phyloP scores from a whole-genome alignment of 2,797 vertebrate genomes.

The Chaetodon trifasciatus region DNA sequence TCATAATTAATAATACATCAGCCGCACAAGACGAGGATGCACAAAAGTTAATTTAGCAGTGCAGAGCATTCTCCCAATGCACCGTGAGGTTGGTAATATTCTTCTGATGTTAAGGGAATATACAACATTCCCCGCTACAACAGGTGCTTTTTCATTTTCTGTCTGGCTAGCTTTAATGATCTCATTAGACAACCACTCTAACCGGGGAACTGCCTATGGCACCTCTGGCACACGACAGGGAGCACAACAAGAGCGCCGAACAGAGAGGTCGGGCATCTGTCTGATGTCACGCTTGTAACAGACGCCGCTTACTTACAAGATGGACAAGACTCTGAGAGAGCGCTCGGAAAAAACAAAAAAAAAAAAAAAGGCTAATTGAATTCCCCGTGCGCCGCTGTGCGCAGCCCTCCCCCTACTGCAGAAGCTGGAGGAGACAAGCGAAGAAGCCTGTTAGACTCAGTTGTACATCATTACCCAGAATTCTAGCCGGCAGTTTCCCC shows the following conservation, averaged over 20 bases:
- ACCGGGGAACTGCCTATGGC: slow-evolving; percentile 60
- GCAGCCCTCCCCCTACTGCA: slow-evolving; percentile 28
- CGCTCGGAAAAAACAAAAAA: not conserved
- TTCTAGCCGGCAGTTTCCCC: slow-evolving; percentile 69
- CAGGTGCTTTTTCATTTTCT: slow-evolving; percentile 84
- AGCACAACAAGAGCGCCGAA: slow-evolving; percentile 43
- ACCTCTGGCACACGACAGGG: slow-evolving; percentile 55
- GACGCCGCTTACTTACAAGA: slow-evolving; percentile 64
- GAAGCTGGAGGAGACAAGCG: slow-evolving; percentile 54
- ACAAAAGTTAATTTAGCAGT: slow-evolving; percentile 72
- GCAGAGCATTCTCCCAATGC: slow-evolving; percentile 49
- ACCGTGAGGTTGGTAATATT: slow-evolving; percentile 52
- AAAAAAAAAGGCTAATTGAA: slow-evolving; percentile 71
- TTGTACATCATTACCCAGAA: slow-evolving; percentile 80
- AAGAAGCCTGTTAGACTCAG: slow-evolving; percentile 59
- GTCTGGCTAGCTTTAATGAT: slow-evolving; percentile 78
- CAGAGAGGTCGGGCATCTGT: slow-evolving; percentile 49
- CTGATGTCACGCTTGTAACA: slow-evolving; percentile 59
- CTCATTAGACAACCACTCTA: slow-evolving; percentile 79
- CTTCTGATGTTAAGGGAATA: slow-evolving; percentile 72
- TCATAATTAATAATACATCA: slow-evolving; percentile 69
- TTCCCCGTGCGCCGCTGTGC: slow-evolving; percentile 55
- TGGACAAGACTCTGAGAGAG: slow-evolving; percentile 49
- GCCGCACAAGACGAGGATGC: slow-evolving; percentile 33
- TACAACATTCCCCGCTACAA: slow-evolving; percentile 68